phyloP scores from a whole-genome alignment of 2,888 invertebrate species.

The Acanthosepion esculentum region DNA sequence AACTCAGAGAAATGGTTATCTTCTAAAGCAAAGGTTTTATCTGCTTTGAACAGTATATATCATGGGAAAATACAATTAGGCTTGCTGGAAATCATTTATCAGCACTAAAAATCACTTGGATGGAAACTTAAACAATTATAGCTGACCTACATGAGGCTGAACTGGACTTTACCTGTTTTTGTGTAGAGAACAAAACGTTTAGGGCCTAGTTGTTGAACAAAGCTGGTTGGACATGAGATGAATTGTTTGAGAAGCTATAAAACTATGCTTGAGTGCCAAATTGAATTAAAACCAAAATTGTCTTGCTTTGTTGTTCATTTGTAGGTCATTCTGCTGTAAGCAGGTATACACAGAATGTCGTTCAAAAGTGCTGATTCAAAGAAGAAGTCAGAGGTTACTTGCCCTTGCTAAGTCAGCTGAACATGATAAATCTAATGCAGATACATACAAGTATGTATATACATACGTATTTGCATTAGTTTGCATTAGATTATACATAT shows the following conservation, averaged over 20 bases:
- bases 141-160: not conserved
- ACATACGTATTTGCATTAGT: no score
- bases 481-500: no score
- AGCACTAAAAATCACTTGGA: conserved; percentile 4
- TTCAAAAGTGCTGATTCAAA: not conserved
- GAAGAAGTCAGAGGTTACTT: not conserved
- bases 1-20: not conserved
- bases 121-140: not conserved
- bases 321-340: not conserved
- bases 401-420: not conserved
- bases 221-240: conserved; percentile 4
- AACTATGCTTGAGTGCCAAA: not conserved
- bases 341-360: not conserved
- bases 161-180: not conserved
- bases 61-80: not conserved
- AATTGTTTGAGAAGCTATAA: conserved; percentile 14
- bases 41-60: not conserved
- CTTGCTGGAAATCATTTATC: not conserved
- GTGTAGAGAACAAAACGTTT: not conserved
- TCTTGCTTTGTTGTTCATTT: not conserved
- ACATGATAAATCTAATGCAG: not conserved
- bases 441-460: not conserved
- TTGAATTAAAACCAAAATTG: not conserved
- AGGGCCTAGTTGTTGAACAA: not conserved
- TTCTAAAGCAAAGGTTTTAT: not conserved